Evolutionary conservation across 2,797 vertebrate species (phyloP).

Genomic region (Oreochromis grahami): DNA sequence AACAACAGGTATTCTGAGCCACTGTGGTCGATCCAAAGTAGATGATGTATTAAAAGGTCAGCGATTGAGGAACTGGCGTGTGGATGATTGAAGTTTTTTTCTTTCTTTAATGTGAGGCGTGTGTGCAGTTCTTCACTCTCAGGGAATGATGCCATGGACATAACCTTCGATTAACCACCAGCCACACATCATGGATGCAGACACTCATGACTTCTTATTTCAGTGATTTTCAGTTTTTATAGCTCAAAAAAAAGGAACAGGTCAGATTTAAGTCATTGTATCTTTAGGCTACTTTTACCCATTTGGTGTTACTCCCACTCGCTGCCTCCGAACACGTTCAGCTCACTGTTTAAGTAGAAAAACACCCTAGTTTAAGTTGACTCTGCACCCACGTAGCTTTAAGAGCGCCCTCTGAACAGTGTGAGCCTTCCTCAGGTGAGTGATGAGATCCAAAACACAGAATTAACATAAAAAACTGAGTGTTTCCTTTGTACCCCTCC

Average conservation of each 20-base stretch:
- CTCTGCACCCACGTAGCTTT: slow-evolving; percentile 50
- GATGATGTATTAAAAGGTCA: slow-evolving; percentile 23
- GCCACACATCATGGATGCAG: slow-evolving; percentile 61
- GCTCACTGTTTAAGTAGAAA: slow-evolving; percentile 31
- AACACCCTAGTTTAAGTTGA: not conserved
- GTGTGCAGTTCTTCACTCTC: slow-evolving; percentile 75
- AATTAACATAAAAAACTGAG: not conserved
- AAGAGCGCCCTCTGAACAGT: slow-evolving; percentile 36
- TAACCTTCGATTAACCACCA: slow-evolving; percentile 71
- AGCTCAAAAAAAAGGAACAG: not conserved
- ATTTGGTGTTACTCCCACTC: slow-evolving; percentile 11
- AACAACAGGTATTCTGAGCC: slow-evolving; percentile 59
- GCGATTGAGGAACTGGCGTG: slow-evolving; percentile 32
- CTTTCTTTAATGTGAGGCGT: slow-evolving; percentile 36
- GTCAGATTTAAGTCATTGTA: slow-evolving; percentile 5
- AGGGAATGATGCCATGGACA: slow-evolving; percentile 79
- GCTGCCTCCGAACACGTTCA: slow-evolving; percentile 1
- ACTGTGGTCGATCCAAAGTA: slow-evolving; percentile 67
- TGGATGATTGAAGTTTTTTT: slow-evolving; percentile 14
- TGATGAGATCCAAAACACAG: slow-evolving; percentile 24
- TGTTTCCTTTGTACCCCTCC: slow-evolving; percentile 3
- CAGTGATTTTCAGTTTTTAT: slow-evolving; percentile 1
- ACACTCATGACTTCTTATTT: slow-evolving; percentile 22
- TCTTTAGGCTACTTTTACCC: not conserved
- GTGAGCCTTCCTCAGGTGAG: slow-evolving; percentile 58